These are phyloP conservation scores for Matsumurasca onukii DNA, from an alignment of 1,140 invertebrate genomes.

Conservation along the genomic window DNA sequence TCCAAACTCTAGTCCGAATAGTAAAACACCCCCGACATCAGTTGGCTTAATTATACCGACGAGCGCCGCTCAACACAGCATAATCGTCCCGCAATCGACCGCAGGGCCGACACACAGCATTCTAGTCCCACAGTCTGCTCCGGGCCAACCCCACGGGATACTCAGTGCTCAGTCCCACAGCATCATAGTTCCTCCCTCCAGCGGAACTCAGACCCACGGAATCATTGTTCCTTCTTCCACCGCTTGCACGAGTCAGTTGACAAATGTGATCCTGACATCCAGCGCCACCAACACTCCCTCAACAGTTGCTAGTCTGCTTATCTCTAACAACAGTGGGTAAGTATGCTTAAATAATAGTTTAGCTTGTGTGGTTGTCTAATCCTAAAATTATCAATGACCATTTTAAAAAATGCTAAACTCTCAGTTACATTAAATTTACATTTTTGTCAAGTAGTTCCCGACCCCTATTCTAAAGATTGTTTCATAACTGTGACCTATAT, in stretches of 20 bases:
- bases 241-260: neutral
- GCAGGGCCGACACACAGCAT: constrained; percentile 4
- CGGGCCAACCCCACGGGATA: neutral
- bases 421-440: too few relatives aligned
- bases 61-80: constrained; percentile 4
- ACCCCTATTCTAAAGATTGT: too few relatives aligned
- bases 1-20: neutral
- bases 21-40: constrained; percentile 8
- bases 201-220: neutral
- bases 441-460: too few relatives aligned
- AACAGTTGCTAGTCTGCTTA: neutral
- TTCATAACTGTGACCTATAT: too few relatives aligned
- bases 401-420: too few relatives aligned
- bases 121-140: constrained; percentile 5
- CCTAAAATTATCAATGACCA: too few relatives aligned
- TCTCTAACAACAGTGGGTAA: neutral
- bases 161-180: neutral
- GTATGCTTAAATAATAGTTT: too few relatives aligned
- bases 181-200: neutral
- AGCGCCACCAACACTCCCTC: neutral
- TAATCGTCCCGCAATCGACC: neutral
- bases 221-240: constrained; percentile 13
- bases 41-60: constrained; percentile 17
- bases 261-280: constrained; percentile 26
- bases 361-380: too few relatives aligned